Base-by-base conservation (phyloP, 2,797 vertebrate species). In the Sebastes hubbsi region DNA sequence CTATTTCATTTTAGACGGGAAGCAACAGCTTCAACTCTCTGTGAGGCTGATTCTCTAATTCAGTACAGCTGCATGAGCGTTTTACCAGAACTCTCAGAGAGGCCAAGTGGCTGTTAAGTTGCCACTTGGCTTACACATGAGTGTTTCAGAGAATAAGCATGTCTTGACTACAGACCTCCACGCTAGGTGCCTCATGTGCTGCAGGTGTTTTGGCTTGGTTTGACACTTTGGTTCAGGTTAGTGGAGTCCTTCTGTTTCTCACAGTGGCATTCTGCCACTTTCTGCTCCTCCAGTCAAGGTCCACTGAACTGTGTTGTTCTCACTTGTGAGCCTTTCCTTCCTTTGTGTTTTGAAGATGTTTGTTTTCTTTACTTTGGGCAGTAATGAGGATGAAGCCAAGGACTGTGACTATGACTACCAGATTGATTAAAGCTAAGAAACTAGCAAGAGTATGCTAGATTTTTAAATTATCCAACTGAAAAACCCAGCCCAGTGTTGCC, bases 41-140 rank as follows among this genome's bases (percentile, higher is more conserved):
- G 29, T 59, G n/a, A 59, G 58, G 6, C 54, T 32, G 46, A 74
- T 73, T 82, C 25, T 34, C 80, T 85, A 77, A 78, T 84, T 84
- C 29, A 69, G 56, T 81, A 78, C 88, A 90, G 87, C 89, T 91
- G 86, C 73, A 75, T 72, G 6, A 78, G 54, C 64, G 29, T 79
- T 80, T 93, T 77, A 88, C 77, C 78, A 84, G 75, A 67, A 67
- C 84, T 80, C 77, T 60, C 54, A 36, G 32, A 67, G 81, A 82
- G 78, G 73, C 60, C 75, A 87, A 88, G 86, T 87, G 81, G 81
- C 75, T 81, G 80, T 87, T 85, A 86, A 85, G 68, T 66, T 72
- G 55, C 24, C 56, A 55, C 55, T 68, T 61, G 29, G 24, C 27
- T 30, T 52, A 30, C 46, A 67, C 27, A 67, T 12, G 25, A n/a